These are phyloP conservation scores for Himalopsyche phryganea DNA, from an alignment of 1,140 invertebrate species.

Conservation along the genomic window DNA sequence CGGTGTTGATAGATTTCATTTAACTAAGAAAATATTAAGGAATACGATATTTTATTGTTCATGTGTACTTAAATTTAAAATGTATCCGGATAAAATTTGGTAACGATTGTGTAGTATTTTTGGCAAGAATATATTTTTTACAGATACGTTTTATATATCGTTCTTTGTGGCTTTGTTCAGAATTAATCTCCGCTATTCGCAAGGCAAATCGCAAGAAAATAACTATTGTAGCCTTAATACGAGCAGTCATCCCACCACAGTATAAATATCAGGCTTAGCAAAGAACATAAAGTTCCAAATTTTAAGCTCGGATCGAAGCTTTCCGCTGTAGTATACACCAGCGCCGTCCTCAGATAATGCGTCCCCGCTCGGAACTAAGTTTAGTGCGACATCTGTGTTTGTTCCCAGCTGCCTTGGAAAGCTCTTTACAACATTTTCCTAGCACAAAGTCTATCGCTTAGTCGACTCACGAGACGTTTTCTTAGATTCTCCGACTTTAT, in stretches of 20 bases:
- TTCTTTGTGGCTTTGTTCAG: too few species aligned
- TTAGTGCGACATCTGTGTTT: slow-evolving; percentile 29
- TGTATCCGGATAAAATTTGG: too few species aligned
- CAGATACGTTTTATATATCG: too few species aligned
- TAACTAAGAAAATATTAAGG: too few species aligned
- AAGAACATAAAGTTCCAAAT: slow-evolving; percentile 17
- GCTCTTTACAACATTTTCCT: slow-evolving; percentile 19
- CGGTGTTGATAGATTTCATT: too few species aligned
- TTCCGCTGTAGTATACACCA: neutral
- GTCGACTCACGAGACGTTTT: slow-evolving; percentile 5
- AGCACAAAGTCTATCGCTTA: slow-evolving; percentile 8
- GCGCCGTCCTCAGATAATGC: slow-evolving; percentile 12
- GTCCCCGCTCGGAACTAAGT: slow-evolving; percentile 25
- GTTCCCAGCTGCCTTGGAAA: slow-evolving; percentile 29
- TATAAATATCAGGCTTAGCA: slow-evolving; percentile 9
- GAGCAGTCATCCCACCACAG: neutral
- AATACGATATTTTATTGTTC: too few species aligned
- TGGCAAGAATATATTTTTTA: too few species aligned
- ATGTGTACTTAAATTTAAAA: too few species aligned
- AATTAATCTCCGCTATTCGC: too few species aligned
- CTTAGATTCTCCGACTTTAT: neutral
- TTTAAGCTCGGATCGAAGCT: slow-evolving; percentile 18
- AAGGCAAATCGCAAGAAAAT: too few species aligned
- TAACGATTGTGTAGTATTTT: too few species aligned
- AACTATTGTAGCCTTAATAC: too few species aligned